phyloP scores from a whole-genome alignment of 1,140 invertebrate genomes.

The Drosophila lini region DNA sequence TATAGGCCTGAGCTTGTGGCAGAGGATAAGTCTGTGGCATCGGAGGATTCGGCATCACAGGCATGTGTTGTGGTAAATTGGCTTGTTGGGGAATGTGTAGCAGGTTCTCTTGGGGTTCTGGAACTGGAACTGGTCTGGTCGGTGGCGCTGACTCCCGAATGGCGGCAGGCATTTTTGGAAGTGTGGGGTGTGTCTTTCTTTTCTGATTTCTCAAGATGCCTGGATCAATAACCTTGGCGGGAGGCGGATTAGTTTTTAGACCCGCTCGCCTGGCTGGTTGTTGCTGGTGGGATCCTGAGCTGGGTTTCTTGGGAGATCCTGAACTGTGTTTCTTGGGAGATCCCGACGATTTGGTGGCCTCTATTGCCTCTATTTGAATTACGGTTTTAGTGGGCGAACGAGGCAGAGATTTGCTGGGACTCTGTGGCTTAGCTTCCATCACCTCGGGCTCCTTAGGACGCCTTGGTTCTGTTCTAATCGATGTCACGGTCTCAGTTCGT shows the following conservation, averaged over 20 bases:
- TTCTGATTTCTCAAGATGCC: constrained; percentile 19
- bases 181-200: constrained; percentile 9
- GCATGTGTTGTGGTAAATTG: neutral
- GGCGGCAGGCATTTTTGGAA: neutral
- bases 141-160: neutral
- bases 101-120: neutral
- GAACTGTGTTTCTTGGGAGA: neutral
- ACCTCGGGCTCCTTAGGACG: neutral
- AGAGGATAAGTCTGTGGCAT: constrained; percentile 14
- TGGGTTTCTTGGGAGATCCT: constrained; percentile 12
- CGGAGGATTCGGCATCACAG: neutral
- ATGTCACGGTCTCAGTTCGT: neutral
- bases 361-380: neutral
- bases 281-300: neutral
- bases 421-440: neutral
- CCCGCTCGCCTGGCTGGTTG: constrained; percentile 1
- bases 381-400: constrained; percentile 28
- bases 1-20: constrained; percentile 16
- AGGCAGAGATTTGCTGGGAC: constrained; percentile 43
- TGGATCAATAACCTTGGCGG: constrained; percentile 59
- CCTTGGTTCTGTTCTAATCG: neutral
- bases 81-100: constrained; percentile 11
- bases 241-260: constrained; percentile 4
- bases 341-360: neutral
- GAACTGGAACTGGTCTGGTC: no score